These are phyloP conservation scores for Siderastrea radians DNA, from an alignment of 92 coral and sea anemone species.

Conservation along the genomic window DNA sequence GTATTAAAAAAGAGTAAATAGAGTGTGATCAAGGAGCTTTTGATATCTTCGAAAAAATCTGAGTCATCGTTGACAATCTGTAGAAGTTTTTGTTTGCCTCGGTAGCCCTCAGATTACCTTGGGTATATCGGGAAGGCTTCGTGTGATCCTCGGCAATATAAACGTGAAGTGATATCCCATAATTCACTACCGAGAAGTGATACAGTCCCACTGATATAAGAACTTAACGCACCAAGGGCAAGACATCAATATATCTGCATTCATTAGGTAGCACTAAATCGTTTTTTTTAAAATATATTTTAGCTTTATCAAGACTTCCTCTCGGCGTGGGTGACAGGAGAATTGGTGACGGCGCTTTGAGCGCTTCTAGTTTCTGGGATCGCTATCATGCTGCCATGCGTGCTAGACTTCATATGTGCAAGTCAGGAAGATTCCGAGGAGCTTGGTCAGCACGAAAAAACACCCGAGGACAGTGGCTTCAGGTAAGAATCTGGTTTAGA, in stretches of 20 bases:
- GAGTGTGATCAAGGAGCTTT: no score
- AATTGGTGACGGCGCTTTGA: slow-evolving; percentile 77
- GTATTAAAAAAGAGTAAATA: no score
- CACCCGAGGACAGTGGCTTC: slow-evolving; percentile 84
- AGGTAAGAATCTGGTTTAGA: slow-evolving; percentile 19
- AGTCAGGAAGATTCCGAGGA: slow-evolving; percentile 67
- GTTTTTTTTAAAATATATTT: background rate
- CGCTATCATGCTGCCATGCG: slow-evolving; percentile 68
- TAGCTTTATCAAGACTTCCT: slow-evolving; percentile 75
- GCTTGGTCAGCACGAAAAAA: slow-evolving; percentile 87
- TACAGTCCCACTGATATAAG: no score
- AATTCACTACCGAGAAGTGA: no score
- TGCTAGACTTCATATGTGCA: slow-evolving; percentile 75
- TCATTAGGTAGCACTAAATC: background rate
- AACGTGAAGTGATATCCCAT: no score
- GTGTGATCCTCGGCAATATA: no score
- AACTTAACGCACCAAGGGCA: no score
- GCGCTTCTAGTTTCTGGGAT: slow-evolving; percentile 79
- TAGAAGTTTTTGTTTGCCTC: no score
- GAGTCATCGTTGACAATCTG: no score
- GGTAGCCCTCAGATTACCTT: no score
- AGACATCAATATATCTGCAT: background rate
- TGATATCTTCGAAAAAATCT: no score
- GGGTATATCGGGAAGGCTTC: no score
- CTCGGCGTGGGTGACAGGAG: slow-evolving; percentile 86